These are phyloP conservation scores for Pseudoips prasinana DNA, from an alignment of 2,888 invertebrate genomes.

Conservation along the genomic window DNA sequence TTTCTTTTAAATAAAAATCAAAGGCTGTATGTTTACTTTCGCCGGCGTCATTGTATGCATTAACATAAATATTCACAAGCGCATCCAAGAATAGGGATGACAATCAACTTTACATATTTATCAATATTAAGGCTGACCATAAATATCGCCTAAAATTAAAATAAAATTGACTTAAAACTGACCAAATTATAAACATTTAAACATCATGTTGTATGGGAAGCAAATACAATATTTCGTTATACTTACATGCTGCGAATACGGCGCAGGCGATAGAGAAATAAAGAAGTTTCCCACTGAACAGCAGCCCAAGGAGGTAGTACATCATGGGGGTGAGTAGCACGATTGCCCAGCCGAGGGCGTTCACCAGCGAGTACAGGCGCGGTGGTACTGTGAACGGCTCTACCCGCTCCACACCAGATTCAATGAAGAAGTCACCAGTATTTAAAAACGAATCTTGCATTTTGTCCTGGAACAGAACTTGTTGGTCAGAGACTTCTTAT, in stretches of 20 bases:
- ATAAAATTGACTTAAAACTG: no score
- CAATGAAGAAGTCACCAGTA: conserved; percentile 90
- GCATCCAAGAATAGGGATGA: no score
- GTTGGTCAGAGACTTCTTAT: no score
- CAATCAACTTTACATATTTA: no score
- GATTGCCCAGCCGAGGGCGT: conserved; percentile 87
- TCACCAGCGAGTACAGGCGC: conserved; percentile 85
- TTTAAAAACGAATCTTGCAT: conserved; percentile 87
- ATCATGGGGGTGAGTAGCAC: conserved; percentile 86
- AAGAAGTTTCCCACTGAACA: conserved; percentile 87
- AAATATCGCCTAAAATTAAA: no score
- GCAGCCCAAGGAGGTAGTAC: conserved; percentile 84
- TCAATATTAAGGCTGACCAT: no score
- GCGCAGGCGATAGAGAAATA: conserved; percentile 86
- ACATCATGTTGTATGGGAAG: no score
- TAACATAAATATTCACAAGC: no score
- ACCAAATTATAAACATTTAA: no score
- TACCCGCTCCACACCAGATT: conserved; percentile 86
- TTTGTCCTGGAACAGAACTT: conserved; percentile 81
- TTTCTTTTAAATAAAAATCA: no score
- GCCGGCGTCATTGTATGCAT: no score
- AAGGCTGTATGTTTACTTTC: no score
- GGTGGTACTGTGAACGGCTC: conserved; percentile 81
- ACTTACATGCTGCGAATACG: conserved; percentile 90
- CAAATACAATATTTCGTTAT: conserved; percentile 20